Percentiles rank a stretch among this genome's conserved stretches.
These are phyloP conservation scores for Psylliodes chrysocephalus DNA, from an alignment of 2,888 invertebrate species.

Conservation along the genomic window DNA sequence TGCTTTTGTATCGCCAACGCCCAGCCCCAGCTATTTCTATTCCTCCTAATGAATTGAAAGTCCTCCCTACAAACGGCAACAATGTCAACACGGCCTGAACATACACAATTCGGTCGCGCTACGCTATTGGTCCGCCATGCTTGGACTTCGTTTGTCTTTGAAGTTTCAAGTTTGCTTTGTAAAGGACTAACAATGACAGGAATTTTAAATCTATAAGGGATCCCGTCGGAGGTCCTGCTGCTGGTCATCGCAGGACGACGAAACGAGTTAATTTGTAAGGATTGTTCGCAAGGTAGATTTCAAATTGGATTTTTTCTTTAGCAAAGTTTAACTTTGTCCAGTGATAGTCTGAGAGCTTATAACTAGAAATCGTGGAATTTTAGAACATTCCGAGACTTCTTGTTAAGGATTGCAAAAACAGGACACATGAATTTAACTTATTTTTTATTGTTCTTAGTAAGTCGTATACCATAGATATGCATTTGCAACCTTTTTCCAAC, in stretches of 20 bases:
- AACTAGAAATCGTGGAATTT: no score
- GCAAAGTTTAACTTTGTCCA: constrained; percentile 11
- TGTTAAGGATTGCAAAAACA: no score
- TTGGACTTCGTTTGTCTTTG: constrained; percentile 61
- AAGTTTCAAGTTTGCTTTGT: constrained; percentile 62
- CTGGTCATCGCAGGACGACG: background rate
- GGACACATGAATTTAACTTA: no score
- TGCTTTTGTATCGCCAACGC: constrained; percentile 40
- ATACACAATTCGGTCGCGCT: constrained; percentile 59
- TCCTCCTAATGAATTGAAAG: constrained; percentile 63
- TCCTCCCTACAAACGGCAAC: constrained; percentile 60
- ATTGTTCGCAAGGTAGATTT: constrained; percentile 24
- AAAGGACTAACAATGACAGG: constrained; percentile 58
- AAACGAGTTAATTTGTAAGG: constrained; percentile 28
- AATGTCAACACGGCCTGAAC: constrained; percentile 61
- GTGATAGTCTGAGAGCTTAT: no score
- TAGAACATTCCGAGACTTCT: no score
- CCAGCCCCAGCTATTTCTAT: constrained; percentile 38
- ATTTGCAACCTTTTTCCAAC: no score
- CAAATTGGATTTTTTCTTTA: constrained; percentile 24
- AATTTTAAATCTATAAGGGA: constrained; percentile 58
- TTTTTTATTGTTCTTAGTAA: no score
- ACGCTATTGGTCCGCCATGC: constrained; percentile 59
- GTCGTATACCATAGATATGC: no score
- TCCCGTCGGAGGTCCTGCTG: constrained; percentile 19